Base-by-base conservation (phyloP, 2,888 invertebrate genomes). In the Bombylius discolor region DNA sequence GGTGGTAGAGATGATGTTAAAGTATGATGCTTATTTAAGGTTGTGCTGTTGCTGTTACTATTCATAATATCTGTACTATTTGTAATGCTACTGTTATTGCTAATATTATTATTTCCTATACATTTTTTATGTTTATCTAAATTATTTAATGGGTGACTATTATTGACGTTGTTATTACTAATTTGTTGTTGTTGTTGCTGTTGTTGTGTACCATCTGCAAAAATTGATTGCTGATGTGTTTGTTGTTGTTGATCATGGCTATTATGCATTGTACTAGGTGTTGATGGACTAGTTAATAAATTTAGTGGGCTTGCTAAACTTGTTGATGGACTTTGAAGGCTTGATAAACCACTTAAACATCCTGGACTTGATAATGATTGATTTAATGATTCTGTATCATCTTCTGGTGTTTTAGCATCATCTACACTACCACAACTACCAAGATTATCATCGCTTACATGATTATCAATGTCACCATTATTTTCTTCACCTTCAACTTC, bases 401-500 rank as follows among this genome's bases (percentile, higher is more conserved):
- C 77, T 65, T 85, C 85, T 57, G 80, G 82, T 0, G 81, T 74
- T 75, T 85, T 79, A 65, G 81, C 74, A 71, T 89, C 83, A 63
- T 84, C 80, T 70, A 85, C 83, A 77, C 90, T 85, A 69, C 87
- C 84, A 68, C 88, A 85, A 68, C 90, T 85, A 66, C 86, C 88
- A 64, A 87, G 74, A 68, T 87, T 85, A 66, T 85, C 85, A 71
- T 85, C 85, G 60, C 81, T 82, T 67, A 81, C 82, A 48, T 55
- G 55, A 58, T 59, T 58, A 52, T 62, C 61, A 33, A 60, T 11
- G 59, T 79, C 79, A 63, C 77, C 78, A 64, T 79, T 80, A 62
- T 79, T 79, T 67, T 82, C 84, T 62, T 83, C 74, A 76, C 83
- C 77, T 76, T 82, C 78, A 65, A 87, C 85, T 79, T 92, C 93